Evolutionary conservation across 2,797 vertebrate genomes (phyloP).

Genomic region (Oceanodroma leucorhoa): DNA sequence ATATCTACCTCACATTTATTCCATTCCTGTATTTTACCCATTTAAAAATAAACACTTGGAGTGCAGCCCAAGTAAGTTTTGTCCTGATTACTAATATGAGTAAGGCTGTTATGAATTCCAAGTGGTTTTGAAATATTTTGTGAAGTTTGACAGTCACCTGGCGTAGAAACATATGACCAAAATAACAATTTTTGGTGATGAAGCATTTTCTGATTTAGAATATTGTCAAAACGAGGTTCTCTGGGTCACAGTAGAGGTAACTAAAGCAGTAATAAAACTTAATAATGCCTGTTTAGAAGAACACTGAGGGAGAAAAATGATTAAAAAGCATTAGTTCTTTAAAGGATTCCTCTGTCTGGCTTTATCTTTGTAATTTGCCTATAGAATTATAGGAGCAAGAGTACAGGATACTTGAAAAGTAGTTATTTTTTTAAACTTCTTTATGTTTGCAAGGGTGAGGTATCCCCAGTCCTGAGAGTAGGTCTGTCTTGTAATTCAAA

Average conservation of each 20-base stretch:
- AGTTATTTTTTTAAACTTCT: conserved; percentile 10
- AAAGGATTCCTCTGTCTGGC: background rate
- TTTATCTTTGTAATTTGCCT: conserved; percentile 8
- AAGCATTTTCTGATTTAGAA: background rate
- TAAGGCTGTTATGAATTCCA: background rate
- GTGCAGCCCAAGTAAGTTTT: background rate
- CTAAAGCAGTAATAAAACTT: background rate
- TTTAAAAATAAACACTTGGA: background rate
- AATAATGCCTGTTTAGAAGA: background rate
- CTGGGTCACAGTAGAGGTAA: background rate
- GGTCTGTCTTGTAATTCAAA: conserved; percentile 27
- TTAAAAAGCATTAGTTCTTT: background rate
- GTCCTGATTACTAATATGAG: background rate
- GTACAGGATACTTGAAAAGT: background rate
- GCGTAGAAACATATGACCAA: background rate
- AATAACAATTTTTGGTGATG: background rate
- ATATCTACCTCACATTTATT: background rate
- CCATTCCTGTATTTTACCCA: background rate
- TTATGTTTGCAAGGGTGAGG: background rate
- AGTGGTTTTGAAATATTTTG: background rate
- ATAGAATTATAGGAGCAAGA: background rate
- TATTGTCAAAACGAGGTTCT: background rate
- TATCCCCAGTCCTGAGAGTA: background rate
- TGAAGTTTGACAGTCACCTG: background rate
- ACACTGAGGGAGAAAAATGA: background rate